Conservation (phyloP, 2,797 vertebrate genomes). For the Sebastes minor region DNA sequence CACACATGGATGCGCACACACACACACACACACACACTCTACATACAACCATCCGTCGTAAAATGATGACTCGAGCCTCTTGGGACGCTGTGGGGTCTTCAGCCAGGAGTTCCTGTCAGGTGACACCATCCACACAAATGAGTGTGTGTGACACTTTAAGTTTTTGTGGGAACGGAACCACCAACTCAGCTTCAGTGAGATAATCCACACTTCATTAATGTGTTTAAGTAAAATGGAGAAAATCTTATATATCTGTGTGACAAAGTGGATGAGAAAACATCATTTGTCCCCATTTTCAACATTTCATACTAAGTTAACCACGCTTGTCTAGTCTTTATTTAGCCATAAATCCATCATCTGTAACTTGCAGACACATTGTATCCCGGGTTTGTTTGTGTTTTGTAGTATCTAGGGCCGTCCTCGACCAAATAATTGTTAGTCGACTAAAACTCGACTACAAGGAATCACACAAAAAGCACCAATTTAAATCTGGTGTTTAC, state of each 20-base stretch:
- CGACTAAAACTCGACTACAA: too few relatives aligned
- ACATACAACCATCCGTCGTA: conserved; percentile 99
- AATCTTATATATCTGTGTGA: neutral
- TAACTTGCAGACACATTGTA: too few relatives aligned
- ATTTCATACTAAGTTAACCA: too few relatives aligned
- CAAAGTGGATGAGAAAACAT: too few relatives aligned
- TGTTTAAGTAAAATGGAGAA: neutral
- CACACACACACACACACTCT: conserved; percentile 59
- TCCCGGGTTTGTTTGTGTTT: too few relatives aligned
- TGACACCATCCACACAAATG: conserved; percentile 74
- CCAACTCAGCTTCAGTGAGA: neutral
- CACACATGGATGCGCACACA: conserved; percentile 19
- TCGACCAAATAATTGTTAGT: too few relatives aligned
- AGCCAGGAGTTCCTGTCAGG: conserved; percentile 92
- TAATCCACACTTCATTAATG: neutral
- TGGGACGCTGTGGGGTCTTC: conserved; percentile 93
- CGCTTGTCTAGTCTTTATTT: rapidly evolving
- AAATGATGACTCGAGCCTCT: conserved; percentile 93
- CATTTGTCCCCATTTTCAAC: too few relatives aligned
- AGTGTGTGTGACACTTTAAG: conserved; percentile 19
- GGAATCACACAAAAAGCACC: too few relatives aligned
- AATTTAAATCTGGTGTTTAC: too few relatives aligned
- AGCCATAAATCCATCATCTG: too few relatives aligned
- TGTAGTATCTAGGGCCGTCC: too few relatives aligned
- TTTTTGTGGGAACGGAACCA: neutral